Evolutionary conservation across 2,797 vertebrate species (phyloP).

Genomic region (Muscicapa striata): DNA sequence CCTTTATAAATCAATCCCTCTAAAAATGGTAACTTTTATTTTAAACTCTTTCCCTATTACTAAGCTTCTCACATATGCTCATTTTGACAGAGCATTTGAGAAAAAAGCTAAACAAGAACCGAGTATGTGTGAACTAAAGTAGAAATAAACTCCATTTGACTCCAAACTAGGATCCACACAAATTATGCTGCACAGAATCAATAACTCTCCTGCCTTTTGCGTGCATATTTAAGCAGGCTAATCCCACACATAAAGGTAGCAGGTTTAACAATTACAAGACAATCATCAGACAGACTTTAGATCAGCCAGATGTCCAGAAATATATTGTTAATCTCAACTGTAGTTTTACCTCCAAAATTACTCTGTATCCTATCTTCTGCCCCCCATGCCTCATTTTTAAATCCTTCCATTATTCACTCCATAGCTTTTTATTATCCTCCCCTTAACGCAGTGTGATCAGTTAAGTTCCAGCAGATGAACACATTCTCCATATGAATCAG

Average conservation of each 20-base stretch:
- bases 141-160: not conserved
- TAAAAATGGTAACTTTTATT: not conserved
- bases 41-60: not conserved
- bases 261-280: constrained; percentile 45
- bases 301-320: constrained; percentile 54
- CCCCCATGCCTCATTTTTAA: constrained; percentile 44
- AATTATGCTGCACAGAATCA: not conserved
- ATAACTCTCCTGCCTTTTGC: not conserved
- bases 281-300: constrained; percentile 17
- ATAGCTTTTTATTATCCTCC: constrained; percentile 61
- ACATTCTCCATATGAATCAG: constrained; percentile 29
- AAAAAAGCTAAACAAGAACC: not conserved
- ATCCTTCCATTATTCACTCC: constrained; percentile 58
- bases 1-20: not conserved
- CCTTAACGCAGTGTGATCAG: constrained; percentile 57
- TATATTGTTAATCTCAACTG: constrained; percentile 28
- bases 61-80: not conserved
- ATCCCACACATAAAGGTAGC: not conserved
- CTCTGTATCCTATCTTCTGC: constrained; percentile 4
- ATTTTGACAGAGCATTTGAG: not conserved
- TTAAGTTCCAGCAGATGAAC: constrained; percentile 59
- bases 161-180: not conserved
- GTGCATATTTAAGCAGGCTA: constrained; percentile 22
- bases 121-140: not conserved
- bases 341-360: constrained; percentile 26